These are phyloP conservation scores for Limnephilus lunatus DNA, from an alignment of 2,888 invertebrate species.

Conservation along the genomic window DNA sequence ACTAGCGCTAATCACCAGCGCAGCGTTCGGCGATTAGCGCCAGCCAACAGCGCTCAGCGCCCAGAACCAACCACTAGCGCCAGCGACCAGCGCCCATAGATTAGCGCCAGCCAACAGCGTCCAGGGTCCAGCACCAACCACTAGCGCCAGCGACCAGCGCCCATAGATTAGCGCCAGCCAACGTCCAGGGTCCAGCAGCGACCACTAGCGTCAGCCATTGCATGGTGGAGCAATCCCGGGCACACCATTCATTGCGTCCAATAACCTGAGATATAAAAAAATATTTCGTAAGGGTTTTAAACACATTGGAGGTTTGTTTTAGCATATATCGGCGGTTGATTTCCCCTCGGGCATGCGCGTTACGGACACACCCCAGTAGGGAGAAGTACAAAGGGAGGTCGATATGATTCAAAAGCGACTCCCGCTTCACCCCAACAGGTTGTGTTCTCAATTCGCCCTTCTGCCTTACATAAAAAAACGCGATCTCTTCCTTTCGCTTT, in stretches of 20 bases:
- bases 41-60: too few relatives aligned
- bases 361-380: slow-evolving; percentile 15
- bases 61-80: too few relatives aligned
- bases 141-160: too few relatives aligned
- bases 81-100: too few relatives aligned
- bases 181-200: too few relatives aligned
- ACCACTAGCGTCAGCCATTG: too few relatives aligned
- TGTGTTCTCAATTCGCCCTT: slow-evolving; percentile 40
- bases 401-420: slow-evolving; percentile 57
- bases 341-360: slow-evolving; percentile 54
- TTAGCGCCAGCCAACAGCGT: too few relatives aligned
- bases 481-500: slow-evolving; percentile 49
- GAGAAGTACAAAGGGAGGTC: slow-evolving; percentile 53
- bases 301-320: slow-evolving; percentile 54
- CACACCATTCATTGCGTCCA: too few relatives aligned
- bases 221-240: not conserved
- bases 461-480: slow-evolving; percentile 36
- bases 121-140: too few relatives aligned
- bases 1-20: too few relatives aligned
- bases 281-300: slow-evolving; percentile 27
- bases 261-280: not conserved
- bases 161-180: too few relatives aligned
- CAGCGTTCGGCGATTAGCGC: too few relatives aligned
- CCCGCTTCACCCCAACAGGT: slow-evolving; percentile 39
- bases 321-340: slow-evolving; percentile 55